Evolutionary conservation across 1,140 invertebrate genomes (phyloP).

Genomic region (Scylla paramamosain): DNA sequence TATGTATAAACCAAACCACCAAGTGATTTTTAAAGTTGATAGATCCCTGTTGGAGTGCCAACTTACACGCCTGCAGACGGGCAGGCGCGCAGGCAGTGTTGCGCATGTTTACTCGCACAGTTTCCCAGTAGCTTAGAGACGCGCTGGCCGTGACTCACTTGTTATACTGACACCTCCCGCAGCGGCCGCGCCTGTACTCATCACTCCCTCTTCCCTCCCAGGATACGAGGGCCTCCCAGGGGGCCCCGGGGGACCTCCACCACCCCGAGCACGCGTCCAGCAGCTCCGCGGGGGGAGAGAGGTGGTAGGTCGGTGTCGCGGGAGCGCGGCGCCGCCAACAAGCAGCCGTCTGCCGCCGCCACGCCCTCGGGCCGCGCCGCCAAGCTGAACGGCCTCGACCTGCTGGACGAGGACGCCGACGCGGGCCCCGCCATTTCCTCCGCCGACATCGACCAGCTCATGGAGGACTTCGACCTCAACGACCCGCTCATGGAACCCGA

Average conservation of each 20-base stretch:
- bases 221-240: constrained; percentile 75
- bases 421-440: constrained; percentile 75
- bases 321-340: constrained; percentile 48
- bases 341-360: neutral
- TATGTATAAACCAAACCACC: constrained; percentile 48
- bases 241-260: constrained; percentile 72
- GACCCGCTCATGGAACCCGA: constrained; percentile 70
- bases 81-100: constrained; percentile 44
- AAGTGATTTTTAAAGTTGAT: constrained; percentile 57
- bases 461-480: constrained; percentile 77
- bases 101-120: constrained; percentile 65
- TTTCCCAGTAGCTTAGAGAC: constrained; percentile 46
- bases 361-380: constrained; percentile 17
- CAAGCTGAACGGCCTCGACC: constrained; percentile 75
- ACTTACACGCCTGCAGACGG: constrained; percentile 51
- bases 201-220: constrained; percentile 43
- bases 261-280: constrained; percentile 70
- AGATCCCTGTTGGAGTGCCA: constrained; percentile 65
- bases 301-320: constrained; percentile 77
- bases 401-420: constrained; percentile 67
- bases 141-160: constrained; percentile 36
- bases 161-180: neutral
- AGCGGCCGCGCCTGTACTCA: neutral
- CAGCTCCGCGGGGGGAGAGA: constrained; percentile 76
- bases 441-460: constrained; percentile 77